Evolutionary conservation across 2,797 vertebrate species (phyloP), one percentile per base, ranked within the genome.

Genomic region (Botia almorhae): DNA sequence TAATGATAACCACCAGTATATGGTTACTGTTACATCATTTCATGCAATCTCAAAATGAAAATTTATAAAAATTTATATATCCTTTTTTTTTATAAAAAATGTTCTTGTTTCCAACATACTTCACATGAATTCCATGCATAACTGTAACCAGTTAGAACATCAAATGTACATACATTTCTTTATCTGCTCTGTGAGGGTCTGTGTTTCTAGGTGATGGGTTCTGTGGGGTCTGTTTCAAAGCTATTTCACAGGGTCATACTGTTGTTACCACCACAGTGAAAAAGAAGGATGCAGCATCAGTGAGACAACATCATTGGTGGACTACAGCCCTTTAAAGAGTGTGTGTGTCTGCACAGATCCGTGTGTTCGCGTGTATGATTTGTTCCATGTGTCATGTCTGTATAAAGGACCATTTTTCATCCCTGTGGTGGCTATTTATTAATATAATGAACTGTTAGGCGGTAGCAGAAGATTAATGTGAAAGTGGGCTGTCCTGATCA

Each of bases 221-320:
- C 55, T 89, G 90, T 58, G 89, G 89, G 72, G 89, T 50, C 12
- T 2, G 56, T 5, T 81, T 94, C 55, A 65, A 74, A 81, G 88
- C 91, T 64, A 76, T 61, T 46, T 81, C 87, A 65, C 78, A 69
- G 7, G 90, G 92, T 29, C 78, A 90, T 0, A 80, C 89, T 3
- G 53, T 89, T 81, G 83, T 94, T 74, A 92, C 87, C 0, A 85
- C 92, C 76, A 84, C 89, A 29, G 72, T 89, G 29, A 79, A 69
- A 75, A 86, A 29, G 83, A 81, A 69, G 79, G 50, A 69, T 88
- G 90, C 80, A 88, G 87, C 73, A 86, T 91, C 61, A 91, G 90
- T 77, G 89, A 92, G 86, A 93, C 90, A n/a, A 92, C 90, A 88
- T 93, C 90, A 0, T 87, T 91, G 81, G 89, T 92, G 63, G 85